These are phyloP conservation scores for Trichopria drosophilae DNA, from an alignment of 2,888 invertebrate species.

Conservation along the genomic window DNA sequence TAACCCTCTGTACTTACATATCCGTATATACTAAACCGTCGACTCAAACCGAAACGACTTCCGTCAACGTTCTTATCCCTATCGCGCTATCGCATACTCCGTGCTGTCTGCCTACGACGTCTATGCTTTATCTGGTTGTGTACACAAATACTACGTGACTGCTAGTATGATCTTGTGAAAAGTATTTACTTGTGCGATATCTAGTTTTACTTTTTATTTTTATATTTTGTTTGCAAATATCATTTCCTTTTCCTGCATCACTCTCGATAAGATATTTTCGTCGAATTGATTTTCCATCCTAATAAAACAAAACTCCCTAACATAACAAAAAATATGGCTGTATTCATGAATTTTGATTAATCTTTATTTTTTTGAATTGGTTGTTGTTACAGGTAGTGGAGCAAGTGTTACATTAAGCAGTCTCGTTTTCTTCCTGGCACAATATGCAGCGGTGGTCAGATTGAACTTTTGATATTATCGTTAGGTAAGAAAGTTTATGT, in stretches of 20 bases:
- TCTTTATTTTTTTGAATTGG: slow-evolving; percentile 22
- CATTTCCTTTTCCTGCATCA: no score
- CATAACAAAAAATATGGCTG: no score
- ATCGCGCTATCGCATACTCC: slow-evolving; percentile 25
- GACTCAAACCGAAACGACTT: not conserved
- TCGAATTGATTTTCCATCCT: no score
- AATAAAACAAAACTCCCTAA: no score
- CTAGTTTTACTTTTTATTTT: no score
- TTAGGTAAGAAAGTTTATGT: no score
- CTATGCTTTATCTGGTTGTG: slow-evolving; percentile 30
- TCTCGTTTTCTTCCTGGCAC: slow-evolving; percentile 33
- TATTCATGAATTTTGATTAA: not conserved
- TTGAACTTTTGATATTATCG: no score
- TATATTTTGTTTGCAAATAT: no score
- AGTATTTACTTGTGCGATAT: no score
- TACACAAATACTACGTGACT: no score
- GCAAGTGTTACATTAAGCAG: slow-evolving; percentile 35
- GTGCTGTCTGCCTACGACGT: slow-evolving; percentile 23
- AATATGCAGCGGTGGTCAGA: slow-evolving; percentile 18
- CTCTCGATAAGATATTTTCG: no score
- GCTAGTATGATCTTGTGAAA: no score
- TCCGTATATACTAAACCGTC: slow-evolving; percentile 2
- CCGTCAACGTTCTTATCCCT: not conserved
- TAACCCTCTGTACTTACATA: slow-evolving; percentile 8
- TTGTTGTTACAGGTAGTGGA: slow-evolving; percentile 37